Evolutionary conservation across 1,140 invertebrate genomes (phyloP).

Genomic region (Akabosia matsudoensis): DNA sequence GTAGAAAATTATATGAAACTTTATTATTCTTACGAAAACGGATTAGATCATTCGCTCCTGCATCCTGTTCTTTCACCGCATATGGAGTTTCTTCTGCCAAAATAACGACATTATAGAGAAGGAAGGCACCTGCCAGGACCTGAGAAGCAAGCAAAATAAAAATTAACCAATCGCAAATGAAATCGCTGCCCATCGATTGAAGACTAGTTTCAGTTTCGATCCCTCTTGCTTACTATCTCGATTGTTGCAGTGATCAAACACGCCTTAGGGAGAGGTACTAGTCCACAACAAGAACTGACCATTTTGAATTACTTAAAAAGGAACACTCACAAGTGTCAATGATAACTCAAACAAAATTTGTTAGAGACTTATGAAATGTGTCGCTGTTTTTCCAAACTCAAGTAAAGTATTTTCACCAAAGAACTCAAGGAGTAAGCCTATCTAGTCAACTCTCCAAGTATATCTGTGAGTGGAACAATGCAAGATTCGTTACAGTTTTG

Average conservation of each 20-base stretch:
- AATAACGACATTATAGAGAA: background rate
- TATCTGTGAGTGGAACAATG: too few relatives aligned
- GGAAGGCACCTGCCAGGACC: background rate
- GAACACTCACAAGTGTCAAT: background rate
- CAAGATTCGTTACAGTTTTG: too few relatives aligned
- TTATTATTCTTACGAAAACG: constrained; percentile 2
- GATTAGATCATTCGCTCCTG: background rate
- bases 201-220: too few relatives aligned
- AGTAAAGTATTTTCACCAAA: background rate
- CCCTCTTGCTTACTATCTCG: background rate
- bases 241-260: background rate
- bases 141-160: too few relatives aligned
- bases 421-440: too few relatives aligned
- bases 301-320: background rate
- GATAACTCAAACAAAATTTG: background rate
- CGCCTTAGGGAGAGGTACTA: background rate
- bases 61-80: background rate
- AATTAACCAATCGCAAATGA: background rate
- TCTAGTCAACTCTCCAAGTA: too few relatives aligned
- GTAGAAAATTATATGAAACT: background rate
- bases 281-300: constrained; percentile 12
- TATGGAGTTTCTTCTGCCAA: background rate
- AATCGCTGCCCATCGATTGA: background rate
- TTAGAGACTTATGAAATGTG: too few relatives aligned
- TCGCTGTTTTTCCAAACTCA: background rate